Evolutionary conservation across 2,888 invertebrate genomes (phyloP), one percentile per base, ranked within the genome.

Genomic region (Notodonta ziczac): DNA sequence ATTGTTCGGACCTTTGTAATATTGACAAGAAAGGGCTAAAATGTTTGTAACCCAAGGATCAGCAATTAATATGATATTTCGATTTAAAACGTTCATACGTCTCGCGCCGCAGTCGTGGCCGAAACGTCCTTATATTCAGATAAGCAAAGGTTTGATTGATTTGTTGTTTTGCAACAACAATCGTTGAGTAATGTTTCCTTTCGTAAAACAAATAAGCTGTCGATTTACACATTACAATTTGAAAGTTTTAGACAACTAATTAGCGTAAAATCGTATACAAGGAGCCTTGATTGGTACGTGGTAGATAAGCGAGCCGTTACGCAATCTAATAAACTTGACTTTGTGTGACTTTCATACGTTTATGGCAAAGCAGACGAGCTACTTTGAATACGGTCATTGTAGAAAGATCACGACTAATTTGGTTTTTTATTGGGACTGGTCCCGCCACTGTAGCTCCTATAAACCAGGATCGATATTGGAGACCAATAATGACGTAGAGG

Each of bases 81-180:
- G 59, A 57, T 57, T 56, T 66, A 57, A 69, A 69, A 62, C 63
- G 59, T 32, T 58, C 51, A 65, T 66, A 42, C 68, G 60, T 76
- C 71, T 76, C 73, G 44, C 56, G 60, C 62, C 59, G 67, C 64
- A 67, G 65, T 81, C 82, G 83, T 82, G 84, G 70, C 64, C 67
- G 61, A 61, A 71, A 68, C 70, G 82, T 83, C 81, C 83, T 81
- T 80, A 74, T 64, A 71, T 78, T 77, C 77, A 67, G 74, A 76
- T 82, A 76, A 75, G 74, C 72, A 74, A 78, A 74, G 70, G 66
- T 74, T 77, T 81, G 79, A 83, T 82, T 82, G 81, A 81, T 82
- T 76, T 62, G 65, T 60, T 61, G 73, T 83, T 80, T 74, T 68
- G 69, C 66, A 81, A 81, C 39, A 59, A 44, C 42, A 56, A 56